Evolutionary conservation across 2,113 vertebrate genomes (phyloP), one percentile per base, ranked within the genome.

Genomic region (Myiozetetes cayanensis): DNA sequence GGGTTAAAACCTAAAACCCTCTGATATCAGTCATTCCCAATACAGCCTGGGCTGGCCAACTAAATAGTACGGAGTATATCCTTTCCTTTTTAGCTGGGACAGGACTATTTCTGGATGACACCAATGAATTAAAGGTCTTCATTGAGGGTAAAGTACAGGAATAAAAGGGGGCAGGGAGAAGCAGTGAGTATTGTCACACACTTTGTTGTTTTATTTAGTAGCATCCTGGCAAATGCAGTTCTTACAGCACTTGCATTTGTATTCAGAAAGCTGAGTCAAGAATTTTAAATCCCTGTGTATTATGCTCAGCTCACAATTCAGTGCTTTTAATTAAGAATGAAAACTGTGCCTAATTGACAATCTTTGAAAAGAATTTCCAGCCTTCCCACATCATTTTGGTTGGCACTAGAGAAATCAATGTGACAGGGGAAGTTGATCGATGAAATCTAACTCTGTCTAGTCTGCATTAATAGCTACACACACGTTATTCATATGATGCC

Each of bases 311-410:
- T 96, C 96, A 93, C 94, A 96, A 96, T 96, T 97, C 92, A 93
- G 80, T 73, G 90, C 70, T 96, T 96, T 96, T 96, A 97, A 97
- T 96, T 97, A 95, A 97, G 94, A 90, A 87, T 89, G 96, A 97
- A 97, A 97, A 96, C 94, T 94, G 96, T 95, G 86, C 89, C 94
- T 96, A 97, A 96, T 92, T 96, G 92, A 90, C 94, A 96, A 56
- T 71, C 92, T 97, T 92, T 93, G 86, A 93, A 96, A 93, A 93
- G 93, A 89, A 94, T 92, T 97, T 96, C 68, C 70, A 94, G 83
- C 94, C 90, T 96, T 96, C 94, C 93, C 96, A 95, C 92, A 95
- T 94, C 61, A 87, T 95, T 95, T 90, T 83, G 70, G 86, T 84
- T 90, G 90, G 90, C 76, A 85, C 73, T 87, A 95, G 86, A 93